These are phyloP conservation scores for Cavia aperea DNA, from an alignment of 2,113 vertebrate species.

Conservation along the genomic window DNA sequence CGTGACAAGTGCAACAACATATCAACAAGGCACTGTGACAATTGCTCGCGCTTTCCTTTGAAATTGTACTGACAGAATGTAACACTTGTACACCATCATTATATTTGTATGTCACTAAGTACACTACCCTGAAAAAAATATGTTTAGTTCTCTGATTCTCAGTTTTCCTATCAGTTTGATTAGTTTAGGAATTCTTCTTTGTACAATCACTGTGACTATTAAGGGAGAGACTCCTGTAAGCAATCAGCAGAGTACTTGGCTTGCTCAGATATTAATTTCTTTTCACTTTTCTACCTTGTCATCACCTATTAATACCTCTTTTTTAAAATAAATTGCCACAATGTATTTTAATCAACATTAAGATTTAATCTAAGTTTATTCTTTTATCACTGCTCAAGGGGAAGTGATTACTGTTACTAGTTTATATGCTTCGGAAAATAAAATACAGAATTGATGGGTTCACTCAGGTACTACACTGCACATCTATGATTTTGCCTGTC, in stretches of 20 bases:
- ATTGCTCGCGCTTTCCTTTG: conserved; percentile 37
- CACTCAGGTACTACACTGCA: not conserved
- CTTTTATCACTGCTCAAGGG: conserved; percentile 49
- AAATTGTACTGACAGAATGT: conserved; percentile 52
- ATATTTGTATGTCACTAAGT: not conserved
- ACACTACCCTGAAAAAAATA: not conserved
- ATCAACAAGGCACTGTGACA: conserved; percentile 10
- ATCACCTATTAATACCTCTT: conserved; percentile 60
- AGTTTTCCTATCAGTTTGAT: conserved; percentile 20
- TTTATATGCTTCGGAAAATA: not conserved
- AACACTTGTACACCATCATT: not conserved
- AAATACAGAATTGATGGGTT: not conserved
- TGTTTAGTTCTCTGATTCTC: not conserved
- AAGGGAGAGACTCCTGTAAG: conserved; percentile 14
- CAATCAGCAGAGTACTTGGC: conserved; percentile 48
- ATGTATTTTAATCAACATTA: conserved; percentile 60
- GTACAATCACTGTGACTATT: conserved; percentile 48
- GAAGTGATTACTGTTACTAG: conserved; percentile 20
- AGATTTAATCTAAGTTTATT: conserved; percentile 58
- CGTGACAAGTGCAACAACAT: conserved; percentile 35
- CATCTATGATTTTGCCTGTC: not conserved
- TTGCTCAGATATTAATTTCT: conserved; percentile 61
- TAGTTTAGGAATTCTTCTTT: not conserved
- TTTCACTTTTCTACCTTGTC: conserved; percentile 55
- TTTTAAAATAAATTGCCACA: conserved; percentile 26